phyloP scores from a whole-genome alignment of 2,888 invertebrate species.

The Lepidochrysops patricia region DNA sequence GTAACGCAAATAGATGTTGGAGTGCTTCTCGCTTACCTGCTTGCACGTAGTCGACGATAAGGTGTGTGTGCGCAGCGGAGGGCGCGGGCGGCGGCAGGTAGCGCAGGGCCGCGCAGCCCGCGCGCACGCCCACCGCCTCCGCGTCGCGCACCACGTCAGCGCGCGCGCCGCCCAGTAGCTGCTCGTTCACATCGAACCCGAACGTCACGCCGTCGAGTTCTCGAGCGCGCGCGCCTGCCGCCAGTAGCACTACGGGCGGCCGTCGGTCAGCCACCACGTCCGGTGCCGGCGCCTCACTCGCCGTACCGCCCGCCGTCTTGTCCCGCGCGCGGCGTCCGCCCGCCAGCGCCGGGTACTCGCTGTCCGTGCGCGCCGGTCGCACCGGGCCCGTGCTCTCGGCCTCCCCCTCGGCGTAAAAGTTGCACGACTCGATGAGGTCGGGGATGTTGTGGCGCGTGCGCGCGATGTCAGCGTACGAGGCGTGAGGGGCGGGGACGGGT shows the following conservation, averaged over 20 bases:
- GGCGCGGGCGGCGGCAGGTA: slow-evolving; percentile 29
- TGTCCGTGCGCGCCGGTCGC: slow-evolving; percentile 31
- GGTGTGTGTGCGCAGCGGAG: slow-evolving; percentile 35
- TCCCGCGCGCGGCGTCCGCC: slow-evolving; percentile 23
- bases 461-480: slow-evolving; percentile 89
- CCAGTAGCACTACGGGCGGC: slow-evolving; percentile 83
- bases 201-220: slow-evolving; percentile 83
- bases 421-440: slow-evolving; percentile 69
- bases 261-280: slow-evolving; percentile 66
- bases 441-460: slow-evolving; percentile 70
- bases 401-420: slow-evolving; percentile 59
- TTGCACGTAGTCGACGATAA: slow-evolving; percentile 56
- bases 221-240: slow-evolving; percentile 70
- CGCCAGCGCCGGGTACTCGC: slow-evolving; percentile 20
- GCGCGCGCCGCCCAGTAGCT: slow-evolving; percentile 70
- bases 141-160: slow-evolving; percentile 27
- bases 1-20: too few relatives aligned
- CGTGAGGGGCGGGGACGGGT: slow-evolving; percentile 65
- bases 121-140: slow-evolving; percentile 26
- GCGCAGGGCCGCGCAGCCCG: slow-evolving; percentile 45
- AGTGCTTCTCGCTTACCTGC: slow-evolving; percentile 34
- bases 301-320: slow-evolving; percentile 26
- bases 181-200: slow-evolving; percentile 86
- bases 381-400: slow-evolving; percentile 24
- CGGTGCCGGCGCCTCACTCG: slow-evolving; percentile 46